Evolutionary conservation across 2,797 vertebrate genomes (phyloP), one percentile per base, ranked within the genome.

Genomic region (Bradypodion ventrale): DNA sequence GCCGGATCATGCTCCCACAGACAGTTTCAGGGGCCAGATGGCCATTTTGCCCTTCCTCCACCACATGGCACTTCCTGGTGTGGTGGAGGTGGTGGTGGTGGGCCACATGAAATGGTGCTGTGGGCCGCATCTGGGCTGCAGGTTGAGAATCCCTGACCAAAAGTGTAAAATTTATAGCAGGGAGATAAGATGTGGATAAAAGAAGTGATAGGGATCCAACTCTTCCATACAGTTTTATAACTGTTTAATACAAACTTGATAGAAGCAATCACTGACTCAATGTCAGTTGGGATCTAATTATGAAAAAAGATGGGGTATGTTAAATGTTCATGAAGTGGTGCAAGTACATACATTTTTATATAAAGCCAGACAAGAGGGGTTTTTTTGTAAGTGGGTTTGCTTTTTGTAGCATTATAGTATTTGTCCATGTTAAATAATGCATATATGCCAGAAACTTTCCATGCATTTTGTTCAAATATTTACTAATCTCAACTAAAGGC

Each of bases 171-270:
- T 91, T 90, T 92, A 89, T 85, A 73, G 4, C 23, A 86, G 49
- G 59, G 63, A 88, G 66, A 91, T 91, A 91, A 94, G 93, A 91
- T 89, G 49, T 86, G 83, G 77, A 84, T 91, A 90, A 92, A 92
- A 93, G 84, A 89, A 87, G 74, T 73, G n/a, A 89, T 87, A 79
- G 78, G 85, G 92, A 88, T 91, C 90, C 60, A 91, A 85, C 82
- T 89, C 35, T 80, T 82, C 69, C 80, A 90, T 91, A 85, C 87
- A 49, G 89, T 92, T 92, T 89, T 87, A 82, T 89, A 88, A 88
- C n/a, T 74, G 42, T 85, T 93, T 82, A 90, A 88, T 83, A 87
- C 40, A 86, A 80, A 92, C 82, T 74, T 87, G 35, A 63, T 85
- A 78, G 87, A 87, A 86, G 46, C 29, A 76, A 84, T 86, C 52